Evolutionary conservation across 2,888 invertebrate genomes (phyloP), one percentile per base, ranked within the genome.

Genomic region (Heterodera filipjevi): DNA sequence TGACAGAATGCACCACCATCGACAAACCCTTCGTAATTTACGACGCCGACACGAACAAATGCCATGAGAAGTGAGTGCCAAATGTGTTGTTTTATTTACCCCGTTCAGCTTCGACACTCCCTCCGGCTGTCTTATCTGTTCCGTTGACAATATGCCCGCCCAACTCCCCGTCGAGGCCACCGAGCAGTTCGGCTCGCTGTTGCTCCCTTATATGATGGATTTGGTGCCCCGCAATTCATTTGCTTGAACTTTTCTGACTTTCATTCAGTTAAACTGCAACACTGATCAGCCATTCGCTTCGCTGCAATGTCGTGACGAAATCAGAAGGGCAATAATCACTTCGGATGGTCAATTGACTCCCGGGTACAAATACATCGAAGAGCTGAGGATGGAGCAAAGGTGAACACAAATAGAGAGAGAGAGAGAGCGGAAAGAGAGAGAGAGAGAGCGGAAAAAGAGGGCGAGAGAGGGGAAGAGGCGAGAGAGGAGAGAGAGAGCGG

Each of bases 111-210:
- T 89, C 76, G 87, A 86, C 81, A 77, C 83, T 8, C 82, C 85
- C 6, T 84, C 85, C 0, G 99, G 99, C 32, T 96, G 99, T 1
- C 91, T 99, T 76, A 97, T 99, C n/a, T 99, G 99, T 89, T 97
- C 97, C 27, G 99, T 99, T 85, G 99, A 99, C 90, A 99, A 99
- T 90, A 99, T 99, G 99, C 99, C 99, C 0, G 99, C 99, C 0
- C 99, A 99, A 90, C 91, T 99, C 81, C 99, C 99, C 0, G 92
- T 95, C 70, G 99, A 99, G 90, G 93, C 98, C 3, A 99, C 99
- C 0, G 97, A 98, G 89, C 95, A 96, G 90, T 99, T 99, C 90
- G 99, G 99, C 0, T 95, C 95, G 85, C 92, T 97, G 0, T 91
- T 99, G 44, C 92, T 93, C 82, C 98, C 99, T 0, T 95, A 94